Conservation (phyloP, 1,140 invertebrate species). For the Bicyclus anynana region DNA sequence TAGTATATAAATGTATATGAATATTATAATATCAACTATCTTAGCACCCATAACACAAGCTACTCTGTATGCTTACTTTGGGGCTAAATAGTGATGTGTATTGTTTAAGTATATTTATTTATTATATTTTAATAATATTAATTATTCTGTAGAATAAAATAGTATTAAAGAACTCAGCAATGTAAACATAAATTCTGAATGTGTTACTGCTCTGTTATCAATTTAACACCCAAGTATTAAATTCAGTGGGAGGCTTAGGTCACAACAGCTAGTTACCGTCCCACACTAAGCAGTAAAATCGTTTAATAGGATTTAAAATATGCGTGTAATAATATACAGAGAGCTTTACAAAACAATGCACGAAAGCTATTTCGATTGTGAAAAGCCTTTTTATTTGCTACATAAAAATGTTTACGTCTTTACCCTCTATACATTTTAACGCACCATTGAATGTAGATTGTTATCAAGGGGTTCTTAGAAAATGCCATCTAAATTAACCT, state of each 20-base stretch:
- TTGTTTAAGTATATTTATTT: too few relatives aligned
- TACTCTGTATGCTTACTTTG: too few relatives aligned
- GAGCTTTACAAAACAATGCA: conserved; percentile 3
- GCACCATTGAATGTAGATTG: conserved; percentile 5
- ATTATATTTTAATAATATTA: too few relatives aligned
- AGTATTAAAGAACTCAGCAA: too few relatives aligned
- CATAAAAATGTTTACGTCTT: conserved; percentile 2
- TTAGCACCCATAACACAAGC: too few relatives aligned
- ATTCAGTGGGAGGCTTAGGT: background rate
- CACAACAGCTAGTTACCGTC: background rate
- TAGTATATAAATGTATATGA: too few relatives aligned
- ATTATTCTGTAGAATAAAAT: too few relatives aligned
- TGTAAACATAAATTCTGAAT: too few relatives aligned
- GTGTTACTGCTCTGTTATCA: too few relatives aligned
- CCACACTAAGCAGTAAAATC: background rate
- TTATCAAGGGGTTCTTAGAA: conserved; percentile 6
- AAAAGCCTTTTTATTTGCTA: conserved; percentile 4
- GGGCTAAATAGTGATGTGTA: too few relatives aligned
- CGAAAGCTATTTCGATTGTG: conserved; percentile 5
- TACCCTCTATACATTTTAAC: conserved; percentile 1
- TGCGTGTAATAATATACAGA: background rate
- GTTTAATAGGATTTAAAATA: background rate
- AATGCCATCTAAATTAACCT: conserved; percentile 6
- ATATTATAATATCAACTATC: too few relatives aligned
- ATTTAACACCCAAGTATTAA: background rate